Evolutionary conservation across 2,888 invertebrate species (phyloP), one percentile per base, ranked within the genome.

Genomic region (Ctena decussata): DNA sequence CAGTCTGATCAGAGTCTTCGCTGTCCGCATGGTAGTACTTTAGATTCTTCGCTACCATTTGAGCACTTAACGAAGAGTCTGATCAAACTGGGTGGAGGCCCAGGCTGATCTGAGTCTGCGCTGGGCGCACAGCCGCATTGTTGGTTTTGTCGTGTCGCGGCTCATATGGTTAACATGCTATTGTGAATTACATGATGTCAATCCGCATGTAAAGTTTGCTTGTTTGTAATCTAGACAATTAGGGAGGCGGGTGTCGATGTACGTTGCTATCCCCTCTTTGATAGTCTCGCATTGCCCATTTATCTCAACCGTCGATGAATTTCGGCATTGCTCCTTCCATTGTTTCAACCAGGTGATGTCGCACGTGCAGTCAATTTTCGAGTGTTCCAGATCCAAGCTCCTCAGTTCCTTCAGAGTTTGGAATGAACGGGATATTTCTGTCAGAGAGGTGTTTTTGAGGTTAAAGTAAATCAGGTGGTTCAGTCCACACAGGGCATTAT

Each of bases 291-390:
- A 91, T 0, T 84, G 18, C 8, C 91, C 91, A 1, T 72, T 27
- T 15, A 88, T 49, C n/a, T 44, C 21, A 30, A 80, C 57, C n/a
- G n/a, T 39, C 2, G 8, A 5, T 12, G 39, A 57, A 0, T 24
- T n/a, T 24, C 69, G 70, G 41, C 84, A 79, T 0, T 77, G 65
- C 24, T 72, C 80, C 24, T 70, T 78, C 85, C 86, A 84, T 15
- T 60, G 44, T 12, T 80, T 77, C 8, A 91, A 72, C 91, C 91
- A 91, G 15, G 85, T 85, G 24, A 91, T 53, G 37, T 89, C 90
- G 73, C 91, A 91, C 11, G 89, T 91, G 76, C 91, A 91, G 57
- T 89, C 90, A 32, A 91, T 91, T 0, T 60, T 57, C 0, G 90
- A 86, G 1, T 79, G 74, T 0, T 69, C 57, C 0, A 91, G 60